A percentile compares a stretch with the other conserved stretches of the same genome.
These are phyloP conservation scores for Oreochromis grahami DNA, from an alignment of 2,797 vertebrate species.

Conservation along the genomic window DNA sequence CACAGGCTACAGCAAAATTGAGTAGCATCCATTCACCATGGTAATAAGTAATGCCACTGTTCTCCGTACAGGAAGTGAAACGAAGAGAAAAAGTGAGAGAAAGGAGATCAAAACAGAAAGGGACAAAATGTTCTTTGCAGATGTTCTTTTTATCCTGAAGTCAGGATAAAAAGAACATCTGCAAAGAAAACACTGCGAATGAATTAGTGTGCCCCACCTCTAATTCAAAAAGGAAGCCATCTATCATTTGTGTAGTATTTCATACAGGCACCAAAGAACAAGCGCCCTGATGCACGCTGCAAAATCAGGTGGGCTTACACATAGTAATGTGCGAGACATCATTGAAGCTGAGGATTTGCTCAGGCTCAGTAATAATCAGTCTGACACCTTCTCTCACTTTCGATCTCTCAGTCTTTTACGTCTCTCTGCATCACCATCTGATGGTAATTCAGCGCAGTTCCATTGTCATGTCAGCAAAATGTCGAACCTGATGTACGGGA, in stretches of 20 bases:
- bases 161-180: background rate
- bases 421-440: background rate
- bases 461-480: background rate
- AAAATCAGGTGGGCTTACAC: background rate
- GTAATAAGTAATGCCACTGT: background rate
- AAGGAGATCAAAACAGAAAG: background rate
- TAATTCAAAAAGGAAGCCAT: background rate
- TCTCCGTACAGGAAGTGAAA: background rate
- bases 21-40: background rate
- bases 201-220: background rate
- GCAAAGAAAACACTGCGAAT: background rate
- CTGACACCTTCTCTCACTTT: background rate
- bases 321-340: background rate
- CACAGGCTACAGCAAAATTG: background rate
- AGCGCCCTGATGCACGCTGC: background rate
- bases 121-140: too few relatives aligned
- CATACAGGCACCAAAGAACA: background rate
- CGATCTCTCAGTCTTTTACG: background rate
- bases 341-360: background rate
- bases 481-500: background rate
- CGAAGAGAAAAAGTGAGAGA: background rate
- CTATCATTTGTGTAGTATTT: background rate
- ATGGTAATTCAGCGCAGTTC: background rate
- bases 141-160: too few relatives aligned
- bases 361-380: background rate